Evolutionary conservation across 2,797 vertebrate species (phyloP).

Genomic region (Schizothorax lantsangensis): DNA sequence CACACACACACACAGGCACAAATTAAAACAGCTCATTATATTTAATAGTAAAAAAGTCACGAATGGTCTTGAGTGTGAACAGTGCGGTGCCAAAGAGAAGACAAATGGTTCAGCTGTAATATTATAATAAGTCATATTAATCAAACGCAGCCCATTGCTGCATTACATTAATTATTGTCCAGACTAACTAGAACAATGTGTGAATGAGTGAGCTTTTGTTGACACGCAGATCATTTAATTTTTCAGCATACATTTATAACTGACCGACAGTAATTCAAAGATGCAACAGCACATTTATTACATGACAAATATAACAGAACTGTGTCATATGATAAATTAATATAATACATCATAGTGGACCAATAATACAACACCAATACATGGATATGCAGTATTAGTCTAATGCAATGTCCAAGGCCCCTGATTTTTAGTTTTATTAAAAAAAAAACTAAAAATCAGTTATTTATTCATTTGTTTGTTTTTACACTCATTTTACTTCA

Average conservation of each 20-base stretch:
- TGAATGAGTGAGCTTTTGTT: not conserved
- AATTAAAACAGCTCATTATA: too few species aligned
- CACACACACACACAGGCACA: too few species aligned
- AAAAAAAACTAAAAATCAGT: too few species aligned
- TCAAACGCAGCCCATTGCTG: slow-evolving; percentile 56
- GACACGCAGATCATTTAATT: not conserved
- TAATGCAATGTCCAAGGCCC: not conserved
- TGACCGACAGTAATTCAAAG: not conserved
- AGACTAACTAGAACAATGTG: slow-evolving; percentile 15
- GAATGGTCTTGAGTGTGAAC: slow-evolving; percentile 30
- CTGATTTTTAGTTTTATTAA: too few species aligned
- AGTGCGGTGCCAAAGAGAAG: slow-evolving; percentile 66
- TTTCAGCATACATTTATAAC: not conserved
- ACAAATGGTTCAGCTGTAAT: slow-evolving; percentile 68
- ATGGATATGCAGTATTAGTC: not conserved
- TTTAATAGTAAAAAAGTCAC: not conserved
- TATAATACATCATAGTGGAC: not conserved
- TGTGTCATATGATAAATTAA: not conserved
- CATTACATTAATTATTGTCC: slow-evolving; percentile 16
- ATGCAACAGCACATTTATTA: slow-evolving; percentile 4
- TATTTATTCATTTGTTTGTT: not conserved
- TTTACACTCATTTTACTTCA: not conserved
- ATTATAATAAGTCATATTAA: slow-evolving; percentile 73
- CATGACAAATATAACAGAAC: not conserved
- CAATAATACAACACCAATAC: not conserved